A percentile compares a stretch with the other conserved stretches of the same genome.
These are phyloP conservation scores for Acrocephalus scirpaceus DNA, from an alignment of 2,797 vertebrate species.

Conservation along the genomic window DNA sequence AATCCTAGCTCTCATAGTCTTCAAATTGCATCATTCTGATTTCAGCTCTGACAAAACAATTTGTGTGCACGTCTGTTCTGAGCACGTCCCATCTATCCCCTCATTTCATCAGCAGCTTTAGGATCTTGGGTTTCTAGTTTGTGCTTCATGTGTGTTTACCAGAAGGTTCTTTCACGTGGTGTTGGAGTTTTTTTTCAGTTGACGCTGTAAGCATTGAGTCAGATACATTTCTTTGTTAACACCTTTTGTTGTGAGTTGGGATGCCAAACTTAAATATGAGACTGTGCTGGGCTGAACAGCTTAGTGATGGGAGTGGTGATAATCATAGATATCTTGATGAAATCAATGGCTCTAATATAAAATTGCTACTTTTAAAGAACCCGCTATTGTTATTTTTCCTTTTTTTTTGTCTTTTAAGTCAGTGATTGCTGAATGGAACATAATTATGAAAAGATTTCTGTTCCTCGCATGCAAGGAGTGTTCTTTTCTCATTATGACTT, in stretches of 20 bases:
- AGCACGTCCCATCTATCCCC: not conserved
- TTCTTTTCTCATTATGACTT: constrained; percentile 82
- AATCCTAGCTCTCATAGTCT: not conserved
- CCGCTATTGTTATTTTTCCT: constrained; percentile 69
- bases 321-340: constrained; percentile 72
- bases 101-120: not conserved
- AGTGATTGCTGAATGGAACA: constrained; percentile 79
- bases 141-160: not conserved
- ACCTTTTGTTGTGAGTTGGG: constrained; percentile 55
- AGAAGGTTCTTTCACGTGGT: not conserved
- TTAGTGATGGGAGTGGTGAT: constrained; percentile 69
- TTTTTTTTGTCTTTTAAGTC: constrained; percentile 74
- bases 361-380: constrained; percentile 70
- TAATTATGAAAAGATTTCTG: constrained; percentile 84
- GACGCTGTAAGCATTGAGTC: not conserved
- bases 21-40: not conserved
- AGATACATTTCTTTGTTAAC: not conserved
- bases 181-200: not conserved
- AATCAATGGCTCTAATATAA: constrained; percentile 78
- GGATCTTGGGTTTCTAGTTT: not conserved
- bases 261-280: constrained; percentile 65
- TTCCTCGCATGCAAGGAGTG: constrained; percentile 78
- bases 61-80: not conserved
- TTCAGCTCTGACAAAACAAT: not conserved
- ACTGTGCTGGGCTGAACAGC: constrained; percentile 61